Evolutionary conservation across 2,113 vertebrate genomes (phyloP), one percentile per base, ranked within the genome.

Genomic region (Uria aalge): DNA sequence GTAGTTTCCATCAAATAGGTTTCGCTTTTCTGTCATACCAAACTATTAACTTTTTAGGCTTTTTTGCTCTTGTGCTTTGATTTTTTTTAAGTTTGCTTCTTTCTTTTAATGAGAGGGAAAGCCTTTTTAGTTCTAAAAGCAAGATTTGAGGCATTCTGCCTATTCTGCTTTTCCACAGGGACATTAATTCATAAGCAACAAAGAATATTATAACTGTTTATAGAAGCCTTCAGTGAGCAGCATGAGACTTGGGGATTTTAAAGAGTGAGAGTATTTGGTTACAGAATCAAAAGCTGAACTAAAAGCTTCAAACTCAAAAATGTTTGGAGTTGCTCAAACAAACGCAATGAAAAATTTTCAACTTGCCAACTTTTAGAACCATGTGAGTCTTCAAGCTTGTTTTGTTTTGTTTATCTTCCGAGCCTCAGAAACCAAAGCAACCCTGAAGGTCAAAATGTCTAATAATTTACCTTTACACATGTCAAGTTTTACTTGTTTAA

Each of bases 131-230:
- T 69, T 91, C 56, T 91, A 60, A 89, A 88, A 86, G 64, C 71
- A 91, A 64, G 52, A 92, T 92, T 84, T 75, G 50, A 90, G 45
- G 30, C 76, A 56, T 92, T 92, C 85, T 89, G 76, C 64, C 36
- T 94, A 38, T 78, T 94, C 64, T 0, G 0, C 45, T 87, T 95
- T 92, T 94, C 88, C 60, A 48, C 34, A 62, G 72, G 56, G 83
- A 68, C 80, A n/a, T 84, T 95, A 94, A 94, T 81, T 89, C 86
- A 55, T 52, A 75, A 84, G 68, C 66, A 91, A 76, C 80, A 94
- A 94, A 87, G 80, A 87, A 64, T 53, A 94, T 84, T 94, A 16
- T 40, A 92, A 77, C 60, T 95, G 80, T 94, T 96, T 97, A 87
- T 73, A 92, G 84, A 95, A 85, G 84, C 80, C 91, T 21, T 91